Percentiles rank a stretch among this genome's conserved stretches.
Evolutionary conservation across 2,797 vertebrate genomes (phyloP).

Genomic region (Momotus momota): DNA sequence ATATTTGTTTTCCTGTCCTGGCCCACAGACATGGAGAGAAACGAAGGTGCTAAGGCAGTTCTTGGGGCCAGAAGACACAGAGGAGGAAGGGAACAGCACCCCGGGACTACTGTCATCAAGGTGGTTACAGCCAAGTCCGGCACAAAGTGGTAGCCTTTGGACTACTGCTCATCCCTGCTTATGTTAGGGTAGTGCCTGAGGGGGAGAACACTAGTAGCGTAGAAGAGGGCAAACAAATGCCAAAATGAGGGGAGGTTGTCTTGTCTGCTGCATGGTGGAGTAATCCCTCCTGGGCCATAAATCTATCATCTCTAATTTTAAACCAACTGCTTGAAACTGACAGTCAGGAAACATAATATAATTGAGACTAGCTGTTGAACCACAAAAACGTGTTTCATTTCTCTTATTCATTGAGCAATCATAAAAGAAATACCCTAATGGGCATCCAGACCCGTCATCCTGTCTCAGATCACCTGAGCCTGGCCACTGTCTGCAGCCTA

Average conservation of each 20-base stretch:
- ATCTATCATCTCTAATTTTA: slow-evolving; percentile 27
- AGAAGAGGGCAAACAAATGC: background rate
- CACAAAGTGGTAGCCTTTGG: background rate
- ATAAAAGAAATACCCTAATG: background rate
- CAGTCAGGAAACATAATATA: background rate
- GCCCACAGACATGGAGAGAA: background rate
- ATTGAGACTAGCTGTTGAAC: background rate
- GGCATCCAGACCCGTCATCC: background rate
- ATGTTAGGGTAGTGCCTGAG: background rate
- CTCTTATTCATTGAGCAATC: background rate
- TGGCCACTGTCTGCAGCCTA: background rate
- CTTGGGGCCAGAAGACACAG: background rate
- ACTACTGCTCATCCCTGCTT: background rate
- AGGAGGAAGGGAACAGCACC: background rate
- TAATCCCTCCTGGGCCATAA: background rate
- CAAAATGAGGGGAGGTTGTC: background rate
- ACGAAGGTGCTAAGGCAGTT: background rate
- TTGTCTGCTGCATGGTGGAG: background rate
- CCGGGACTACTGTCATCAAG: background rate
- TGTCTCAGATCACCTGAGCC: background rate
- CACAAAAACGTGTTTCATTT: background rate
- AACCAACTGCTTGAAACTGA: background rate
- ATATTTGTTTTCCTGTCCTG: background rate
- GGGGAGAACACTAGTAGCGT: background rate
- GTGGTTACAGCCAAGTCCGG: background rate